Conservation (phyloP, 1,140 invertebrate species). For the Branchinecta lindahli region DNA sequence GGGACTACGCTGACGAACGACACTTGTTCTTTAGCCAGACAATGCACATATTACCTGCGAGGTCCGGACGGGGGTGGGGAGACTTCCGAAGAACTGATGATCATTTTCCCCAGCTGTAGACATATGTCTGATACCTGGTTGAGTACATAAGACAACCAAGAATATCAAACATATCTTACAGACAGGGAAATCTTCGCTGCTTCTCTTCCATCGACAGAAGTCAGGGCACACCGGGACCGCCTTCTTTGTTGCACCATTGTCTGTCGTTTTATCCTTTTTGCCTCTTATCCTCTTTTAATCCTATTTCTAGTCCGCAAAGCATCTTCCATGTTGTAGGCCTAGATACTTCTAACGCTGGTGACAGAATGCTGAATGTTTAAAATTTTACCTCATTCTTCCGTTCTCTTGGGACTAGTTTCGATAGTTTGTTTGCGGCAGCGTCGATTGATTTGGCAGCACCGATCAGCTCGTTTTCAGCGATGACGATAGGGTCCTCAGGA, state of each 20-base stretch:
- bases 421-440: conserved; percentile 89
- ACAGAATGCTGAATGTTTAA: too few relatives aligned
- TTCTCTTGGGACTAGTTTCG: conserved; percentile 63
- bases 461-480: conserved; percentile 94
- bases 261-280: too few relatives aligned
- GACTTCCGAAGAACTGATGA: conserved; percentile 40
- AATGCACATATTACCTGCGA: neutral
- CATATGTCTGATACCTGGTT: conserved; percentile 99
- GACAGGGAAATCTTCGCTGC: conserved; percentile 29
- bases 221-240: neutral
- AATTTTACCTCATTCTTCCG: conserved; percentile 15
- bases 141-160: conserved; percentile 81
- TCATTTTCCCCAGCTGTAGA: conserved; percentile 25
- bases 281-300: too few relatives aligned
- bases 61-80: conserved; percentile 19
- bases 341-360: too few relatives aligned
- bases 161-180: conserved; percentile 99
- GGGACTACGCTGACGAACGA: too few relatives aligned
- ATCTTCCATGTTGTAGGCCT: too few relatives aligned
- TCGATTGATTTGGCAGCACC: conserved; percentile 95
- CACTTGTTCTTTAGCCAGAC: too few relatives aligned
- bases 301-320: too few relatives aligned
- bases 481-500: conserved; percentile 89
- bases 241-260: too few relatives aligned
- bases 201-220: conserved; percentile 15